A percentile compares a stretch with the other conserved stretches of the same genome.
These are phyloP conservation scores for Hafferia zeledoni DNA, from an alignment of 2,797 vertebrate genomes.

Conservation along the genomic window DNA sequence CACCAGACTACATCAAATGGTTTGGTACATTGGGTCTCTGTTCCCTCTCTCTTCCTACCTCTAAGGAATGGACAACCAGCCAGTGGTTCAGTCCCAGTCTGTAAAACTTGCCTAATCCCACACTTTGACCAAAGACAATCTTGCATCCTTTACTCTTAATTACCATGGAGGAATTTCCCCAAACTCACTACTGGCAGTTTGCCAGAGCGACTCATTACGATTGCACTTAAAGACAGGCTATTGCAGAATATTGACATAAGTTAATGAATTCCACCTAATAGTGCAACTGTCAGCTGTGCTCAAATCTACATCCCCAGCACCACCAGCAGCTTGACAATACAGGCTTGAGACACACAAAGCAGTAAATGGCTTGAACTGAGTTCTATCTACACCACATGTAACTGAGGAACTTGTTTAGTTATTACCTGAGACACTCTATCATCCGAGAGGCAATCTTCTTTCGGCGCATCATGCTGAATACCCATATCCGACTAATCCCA, in stretches of 20 bases:
- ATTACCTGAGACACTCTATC: slow-evolving; percentile 95
- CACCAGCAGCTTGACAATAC: background rate
- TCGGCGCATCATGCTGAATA: slow-evolving; percentile 96
- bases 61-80: background rate
- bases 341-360: background rate
- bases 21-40: background rate
- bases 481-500: slow-evolving; percentile 98
- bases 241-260: fast-evolving
- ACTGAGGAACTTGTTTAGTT: background rate
- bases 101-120: background rate
- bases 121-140: background rate
- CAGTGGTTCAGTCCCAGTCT: background rate
- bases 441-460: slow-evolving; percentile 94
- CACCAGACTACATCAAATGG: background rate
- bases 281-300: background rate
- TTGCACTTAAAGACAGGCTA: background rate
- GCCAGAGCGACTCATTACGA: background rate
- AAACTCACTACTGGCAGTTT: fast-evolving
- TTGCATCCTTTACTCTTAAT: background rate
- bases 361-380: background rate
- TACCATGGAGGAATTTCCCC: background rate
- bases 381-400: background rate
- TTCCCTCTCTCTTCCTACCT: background rate
- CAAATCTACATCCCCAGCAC: background rate
- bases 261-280: background rate